These are phyloP conservation scores for Octonoba sinensis DNA, from an alignment of 2,888 invertebrate species.

Conservation along the genomic window DNA sequence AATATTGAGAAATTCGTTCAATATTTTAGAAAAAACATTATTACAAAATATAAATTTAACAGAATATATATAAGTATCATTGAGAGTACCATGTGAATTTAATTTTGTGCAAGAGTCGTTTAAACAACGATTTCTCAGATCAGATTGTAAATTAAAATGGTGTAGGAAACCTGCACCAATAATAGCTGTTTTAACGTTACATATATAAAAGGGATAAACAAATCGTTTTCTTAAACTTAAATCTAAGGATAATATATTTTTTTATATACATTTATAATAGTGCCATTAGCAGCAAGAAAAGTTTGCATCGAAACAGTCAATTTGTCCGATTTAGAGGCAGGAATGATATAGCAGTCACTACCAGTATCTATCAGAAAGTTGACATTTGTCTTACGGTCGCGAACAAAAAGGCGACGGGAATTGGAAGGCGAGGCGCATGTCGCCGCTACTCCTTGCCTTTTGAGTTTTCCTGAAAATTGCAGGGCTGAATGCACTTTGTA, in stretches of 20 bases:
- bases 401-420: conserved; percentile 57
- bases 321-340: neutral
- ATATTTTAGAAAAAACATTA: neutral
- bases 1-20: conserved; percentile 4
- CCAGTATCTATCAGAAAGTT: conserved; percentile 37
- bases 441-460: conserved; percentile 29
- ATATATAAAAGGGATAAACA: conserved; percentile 21
- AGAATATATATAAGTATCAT: neutral
- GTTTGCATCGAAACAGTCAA: neutral
- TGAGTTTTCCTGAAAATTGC: conserved; percentile 26
- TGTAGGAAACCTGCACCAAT: too few relatives aligned
- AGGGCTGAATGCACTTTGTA: conserved; percentile 30
- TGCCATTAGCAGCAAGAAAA: conserved; percentile 11
- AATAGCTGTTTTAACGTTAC: conserved; percentile 19
- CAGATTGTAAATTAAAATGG: too few relatives aligned
- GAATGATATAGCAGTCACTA: conserved; percentile 17
- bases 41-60: conserved; percentile 16
- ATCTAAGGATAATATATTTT: conserved; percentile 17
- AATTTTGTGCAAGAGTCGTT: conserved; percentile 17
- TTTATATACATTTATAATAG: conserved; percentile 5
- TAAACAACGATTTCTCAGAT: too few relatives aligned
- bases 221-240: conserved; percentile 20
- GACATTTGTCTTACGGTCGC: conserved; percentile 13
- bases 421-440: conserved; percentile 26
- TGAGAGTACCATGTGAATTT: neutral